These are phyloP conservation scores for Nothocercus julius DNA, from an alignment of 2,113 vertebrate species.

Conservation along the genomic window DNA sequence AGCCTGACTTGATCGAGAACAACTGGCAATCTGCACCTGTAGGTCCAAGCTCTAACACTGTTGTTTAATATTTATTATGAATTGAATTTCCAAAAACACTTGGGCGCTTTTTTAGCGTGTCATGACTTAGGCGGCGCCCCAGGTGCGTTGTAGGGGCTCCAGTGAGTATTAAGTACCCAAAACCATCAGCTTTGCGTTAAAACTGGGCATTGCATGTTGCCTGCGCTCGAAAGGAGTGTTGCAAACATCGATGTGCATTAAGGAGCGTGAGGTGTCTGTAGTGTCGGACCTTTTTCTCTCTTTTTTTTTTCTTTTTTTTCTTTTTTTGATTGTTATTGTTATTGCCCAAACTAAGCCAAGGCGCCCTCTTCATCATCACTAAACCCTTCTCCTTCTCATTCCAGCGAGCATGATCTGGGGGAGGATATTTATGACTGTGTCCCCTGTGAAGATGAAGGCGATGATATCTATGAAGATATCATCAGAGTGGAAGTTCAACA, in stretches of 20 bases:
- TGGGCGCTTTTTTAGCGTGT: too few relatives aligned
- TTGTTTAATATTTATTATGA: neutral
- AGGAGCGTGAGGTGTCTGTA: too few relatives aligned
- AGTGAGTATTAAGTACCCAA: neutral
- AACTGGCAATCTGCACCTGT: constrained; percentile 37
- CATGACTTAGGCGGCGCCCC: neutral
- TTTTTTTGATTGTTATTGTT: too few relatives aligned
- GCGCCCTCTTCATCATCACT: neutral
- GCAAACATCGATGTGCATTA: too few relatives aligned
- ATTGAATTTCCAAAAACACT: constrained; percentile 24
- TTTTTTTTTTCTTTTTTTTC: too few relatives aligned
- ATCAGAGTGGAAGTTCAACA: constrained; percentile 98
- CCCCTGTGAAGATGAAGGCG: constrained; percentile 94
- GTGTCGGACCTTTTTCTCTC: too few relatives aligned
- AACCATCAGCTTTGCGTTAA: neutral
- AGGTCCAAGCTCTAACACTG: constrained; percentile 19
- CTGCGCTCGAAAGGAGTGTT: neutral
- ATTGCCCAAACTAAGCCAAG: neutral
- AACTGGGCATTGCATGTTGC: accelerated
- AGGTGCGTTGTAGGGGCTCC: neutral
- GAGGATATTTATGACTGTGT: constrained; percentile 99
- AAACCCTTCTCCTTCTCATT: neutral
- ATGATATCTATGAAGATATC: constrained; percentile 99
- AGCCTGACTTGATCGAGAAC: constrained; percentile 35
- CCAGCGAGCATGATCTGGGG: constrained; percentile 94